A percentile compares a stretch with the other conserved stretches of the same genome.
Evolutionary conservation across 2,797 vertebrate species (phyloP).

Genomic region (Ptychadena robeensis): DNA sequence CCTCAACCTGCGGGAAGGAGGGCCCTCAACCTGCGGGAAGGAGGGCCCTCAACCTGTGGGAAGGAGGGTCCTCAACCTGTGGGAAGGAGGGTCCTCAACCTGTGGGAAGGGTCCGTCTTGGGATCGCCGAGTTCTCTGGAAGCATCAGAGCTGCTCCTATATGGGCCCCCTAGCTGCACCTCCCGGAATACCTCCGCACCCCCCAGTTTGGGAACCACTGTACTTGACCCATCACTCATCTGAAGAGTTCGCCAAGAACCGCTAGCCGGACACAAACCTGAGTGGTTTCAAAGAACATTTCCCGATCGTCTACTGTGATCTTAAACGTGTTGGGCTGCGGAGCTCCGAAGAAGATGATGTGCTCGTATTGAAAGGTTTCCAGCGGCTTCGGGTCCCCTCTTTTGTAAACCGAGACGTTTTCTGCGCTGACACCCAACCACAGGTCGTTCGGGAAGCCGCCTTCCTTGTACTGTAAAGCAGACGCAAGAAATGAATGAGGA

Average conservation of each 20-base stretch:
- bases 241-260: neutral
- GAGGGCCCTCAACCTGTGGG: too few relatives aligned
- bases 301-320: constrained; percentile 91
- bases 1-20: too few relatives aligned
- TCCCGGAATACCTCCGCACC: too few relatives aligned
- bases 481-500: neutral
- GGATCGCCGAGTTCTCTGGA: too few relatives aligned
- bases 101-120: too few relatives aligned
- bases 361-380: constrained; percentile 91
- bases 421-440: constrained; percentile 91
- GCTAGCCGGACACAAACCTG: constrained; percentile 74
- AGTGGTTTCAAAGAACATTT: constrained; percentile 92
- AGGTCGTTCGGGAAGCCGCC: constrained; percentile 93
- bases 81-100: too few relatives aligned
- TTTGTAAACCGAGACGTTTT: constrained; percentile 91
- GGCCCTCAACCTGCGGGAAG: too few relatives aligned
- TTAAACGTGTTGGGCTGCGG: constrained; percentile 90
- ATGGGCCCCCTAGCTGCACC: too few relatives aligned
- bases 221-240: too few relatives aligned
- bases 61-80: too few relatives aligned
- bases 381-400: constrained; percentile 87
- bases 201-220: too few relatives aligned
- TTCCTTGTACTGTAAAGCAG: constrained; percentile 84
- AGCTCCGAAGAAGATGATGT: constrained; percentile 92
- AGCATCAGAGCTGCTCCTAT: too few relatives aligned